Evolutionary conservation across 2,888 invertebrate species (phyloP).

Genomic region (Lottia gigantea): DNA sequence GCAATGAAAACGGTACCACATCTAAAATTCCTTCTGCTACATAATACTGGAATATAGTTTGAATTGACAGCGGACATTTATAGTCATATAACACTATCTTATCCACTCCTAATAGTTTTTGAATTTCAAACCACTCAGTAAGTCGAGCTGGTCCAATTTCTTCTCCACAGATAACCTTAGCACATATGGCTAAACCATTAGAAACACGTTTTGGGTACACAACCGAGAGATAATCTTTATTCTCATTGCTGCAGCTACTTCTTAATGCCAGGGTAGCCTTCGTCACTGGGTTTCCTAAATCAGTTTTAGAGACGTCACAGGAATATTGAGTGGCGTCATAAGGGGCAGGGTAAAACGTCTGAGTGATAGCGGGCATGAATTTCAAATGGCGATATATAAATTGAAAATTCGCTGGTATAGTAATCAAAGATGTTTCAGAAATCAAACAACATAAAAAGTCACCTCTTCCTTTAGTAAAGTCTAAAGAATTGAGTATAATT

Average conservation of each 20-base stretch:
- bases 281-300: neutral
- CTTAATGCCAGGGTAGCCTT: neutral
- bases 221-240: neutral
- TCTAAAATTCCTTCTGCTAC: conserved; percentile 12
- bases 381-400: neutral
- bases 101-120: conserved; percentile 30
- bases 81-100: conserved; percentile 28
- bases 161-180: conserved; percentile 14
- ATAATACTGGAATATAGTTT: conserved; percentile 16
- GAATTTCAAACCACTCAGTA: conserved; percentile 34
- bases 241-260: neutral
- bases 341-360: neutral
- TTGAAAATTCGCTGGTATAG: neutral
- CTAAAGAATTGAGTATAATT: neutral
- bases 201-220: neutral
- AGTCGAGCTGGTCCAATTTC: conserved; percentile 27
- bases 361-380: neutral
- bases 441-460: neutral
- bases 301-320: neutral
- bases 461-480: neutral
- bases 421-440: neutral
- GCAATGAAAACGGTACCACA: conserved; percentile 12
- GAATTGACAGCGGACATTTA: neutral
- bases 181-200: conserved; percentile 13
- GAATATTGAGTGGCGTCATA: neutral